A percentile compares a stretch with the other conserved stretches of the same genome.
These are phyloP conservation scores for Mugil cephalus DNA, from an alignment of 2,113 vertebrate genomes.

Conservation along the genomic window DNA sequence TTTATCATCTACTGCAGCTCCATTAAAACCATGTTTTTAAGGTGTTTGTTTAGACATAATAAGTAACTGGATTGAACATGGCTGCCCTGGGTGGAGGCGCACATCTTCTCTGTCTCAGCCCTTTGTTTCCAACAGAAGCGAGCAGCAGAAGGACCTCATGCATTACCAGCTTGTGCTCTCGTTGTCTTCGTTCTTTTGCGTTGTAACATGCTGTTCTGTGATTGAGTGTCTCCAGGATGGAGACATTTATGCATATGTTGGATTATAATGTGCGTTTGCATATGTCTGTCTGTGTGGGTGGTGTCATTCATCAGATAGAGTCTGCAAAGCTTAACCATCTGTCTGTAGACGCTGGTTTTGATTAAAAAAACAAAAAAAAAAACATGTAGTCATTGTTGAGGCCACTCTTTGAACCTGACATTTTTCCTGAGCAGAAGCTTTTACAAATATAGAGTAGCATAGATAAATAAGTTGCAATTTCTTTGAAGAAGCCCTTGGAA, in stretches of 20 bases:
- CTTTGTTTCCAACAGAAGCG: slow-evolving; percentile 64
- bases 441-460: background rate
- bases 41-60: slow-evolving; percentile 63
- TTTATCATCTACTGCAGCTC: slow-evolving; percentile 19
- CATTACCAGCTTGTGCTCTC: slow-evolving; percentile 28
- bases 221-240: slow-evolving; percentile 9
- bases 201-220: slow-evolving; percentile 31
- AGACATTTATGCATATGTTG: slow-evolving; percentile 33
- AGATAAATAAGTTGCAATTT: background rate
- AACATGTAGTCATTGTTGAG: background rate
- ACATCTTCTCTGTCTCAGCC: slow-evolving; percentile 29
- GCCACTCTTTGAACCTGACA: background rate
- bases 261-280: slow-evolving; percentile 27
- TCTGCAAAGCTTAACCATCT: slow-evolving; percentile 34
- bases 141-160: slow-evolving; percentile 47
- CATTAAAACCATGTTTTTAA: slow-evolving; percentile 40
- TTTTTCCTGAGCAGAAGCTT: background rate
- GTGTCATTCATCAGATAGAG: background rate
- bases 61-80: slow-evolving; percentile 60
- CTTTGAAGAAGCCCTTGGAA: background rate
- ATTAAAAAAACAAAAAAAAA: no score
- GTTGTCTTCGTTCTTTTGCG: slow-evolving; percentile 3
- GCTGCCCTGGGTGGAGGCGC: slow-evolving; percentile 56
- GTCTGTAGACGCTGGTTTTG: slow-evolving; percentile 21
- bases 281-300: background rate